phyloP scores from a whole-genome alignment of 2,888 invertebrate genomes.

The Pseudeuparius sepicola region DNA sequence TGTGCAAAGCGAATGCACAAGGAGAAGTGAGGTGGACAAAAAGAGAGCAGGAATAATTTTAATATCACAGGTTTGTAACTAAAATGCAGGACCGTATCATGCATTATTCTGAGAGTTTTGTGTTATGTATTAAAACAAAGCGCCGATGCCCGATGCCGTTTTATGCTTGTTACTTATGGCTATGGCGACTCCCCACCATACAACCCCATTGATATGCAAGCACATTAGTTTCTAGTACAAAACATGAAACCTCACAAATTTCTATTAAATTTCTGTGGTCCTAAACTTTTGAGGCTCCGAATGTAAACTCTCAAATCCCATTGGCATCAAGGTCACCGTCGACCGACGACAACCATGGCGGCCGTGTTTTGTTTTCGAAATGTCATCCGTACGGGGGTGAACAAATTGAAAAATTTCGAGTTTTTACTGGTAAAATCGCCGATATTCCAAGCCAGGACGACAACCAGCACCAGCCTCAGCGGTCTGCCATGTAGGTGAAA shows the following conservation, averaged over 20 bases:
- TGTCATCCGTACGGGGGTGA: constrained; percentile 29
- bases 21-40: no score
- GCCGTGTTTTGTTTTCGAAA: constrained; percentile 33
- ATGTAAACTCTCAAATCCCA: constrained; percentile 1
- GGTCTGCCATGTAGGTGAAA: constrained; percentile 1
- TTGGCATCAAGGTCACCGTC: constrained; percentile 13
- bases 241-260: constrained; percentile 5
- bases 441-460: constrained; percentile 9
- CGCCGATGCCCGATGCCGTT: no score
- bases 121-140: no score
- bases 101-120: no score
- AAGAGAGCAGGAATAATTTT: no score
- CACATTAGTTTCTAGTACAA: constrained; percentile 8
- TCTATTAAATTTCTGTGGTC: constrained; percentile 12
- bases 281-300: constrained; percentile 6
- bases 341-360: constrained; percentile 30
- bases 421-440: constrained; percentile 20
- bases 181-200: no score
- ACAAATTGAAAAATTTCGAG: constrained; percentile 24
- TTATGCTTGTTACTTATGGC: no score
- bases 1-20: no score
- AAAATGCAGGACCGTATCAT: no score
- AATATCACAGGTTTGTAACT: no score
- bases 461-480: constrained; percentile 15
- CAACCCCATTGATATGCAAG: constrained; percentile 15